phyloP scores from a whole-genome alignment of 2,797 vertebrate genomes.

The Rhinoraja longicauda region DNA sequence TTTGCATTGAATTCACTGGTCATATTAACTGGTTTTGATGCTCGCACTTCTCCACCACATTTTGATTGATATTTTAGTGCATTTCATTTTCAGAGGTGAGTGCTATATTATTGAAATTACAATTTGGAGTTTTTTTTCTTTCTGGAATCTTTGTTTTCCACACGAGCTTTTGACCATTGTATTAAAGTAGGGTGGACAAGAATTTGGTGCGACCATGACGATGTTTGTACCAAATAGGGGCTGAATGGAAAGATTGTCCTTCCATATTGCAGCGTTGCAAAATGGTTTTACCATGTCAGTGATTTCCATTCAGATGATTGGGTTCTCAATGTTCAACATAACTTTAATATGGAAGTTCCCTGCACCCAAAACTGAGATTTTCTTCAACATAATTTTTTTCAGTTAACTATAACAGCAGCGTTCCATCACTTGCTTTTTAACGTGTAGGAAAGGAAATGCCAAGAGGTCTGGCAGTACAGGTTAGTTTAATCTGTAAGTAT shows the following conservation, averaged over 20 bases:
- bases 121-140: background rate
- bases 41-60: background rate
- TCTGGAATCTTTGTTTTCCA: background rate
- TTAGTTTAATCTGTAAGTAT: conserved; percentile 97
- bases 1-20: background rate
- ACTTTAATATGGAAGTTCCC: conserved; percentile 33
- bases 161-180: background rate
- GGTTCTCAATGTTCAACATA: conserved; percentile 36
- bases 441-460: conserved; percentile 79
- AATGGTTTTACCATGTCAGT: background rate
- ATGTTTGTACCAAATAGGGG: conserved; percentile 1
- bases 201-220: conserved; percentile 7
- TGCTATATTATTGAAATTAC: background rate
- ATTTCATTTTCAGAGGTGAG: background rate
- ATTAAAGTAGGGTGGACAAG: background rate
- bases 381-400: conserved; percentile 67
- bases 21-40: background rate
- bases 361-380: conserved; percentile 37
- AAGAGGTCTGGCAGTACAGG: conserved; percentile 88
- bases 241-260: conserved; percentile 18
- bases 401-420: conserved; percentile 85
- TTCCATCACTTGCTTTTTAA: conserved; percentile 79
- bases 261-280: conserved; percentile 1
- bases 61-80: background rate
- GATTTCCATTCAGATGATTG: conserved; percentile 27